Evolutionary conservation across 2,113 vertebrate genomes (phyloP), one percentile per base, ranked within the genome.

Genomic region (Indicator indicator): DNA sequence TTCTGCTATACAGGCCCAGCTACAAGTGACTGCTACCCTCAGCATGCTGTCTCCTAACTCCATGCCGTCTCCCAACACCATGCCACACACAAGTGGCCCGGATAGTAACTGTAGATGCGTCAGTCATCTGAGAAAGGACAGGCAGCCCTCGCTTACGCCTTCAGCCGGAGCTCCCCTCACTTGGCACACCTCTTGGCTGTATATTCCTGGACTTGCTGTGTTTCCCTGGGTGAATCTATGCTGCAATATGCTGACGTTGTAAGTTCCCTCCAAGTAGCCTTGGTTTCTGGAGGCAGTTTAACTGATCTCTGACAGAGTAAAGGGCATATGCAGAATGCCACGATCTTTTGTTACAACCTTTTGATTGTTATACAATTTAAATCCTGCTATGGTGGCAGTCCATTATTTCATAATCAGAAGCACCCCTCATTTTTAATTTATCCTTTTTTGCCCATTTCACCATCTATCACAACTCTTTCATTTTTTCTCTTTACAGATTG

Each of bases 41-140:
- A 1, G 2, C 2, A 0, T 8, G 23, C 30, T 28, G 58, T 2
- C 12, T 5, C 26, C 16, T 14, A 16, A 5, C 46, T 7, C 12
- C 54, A 9, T 14, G 1, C 2, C 8, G 58, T 2, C 12, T 5
- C 26, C 16, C 42, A 16, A 5, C 46, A 8, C 12, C 54, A 9
- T 14, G 1, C 2, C 8, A 21, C 36, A 5, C 16, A 5, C 3
- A 52, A 26, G 36, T 5, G 28, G 14, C 50, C 60, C 26, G 40
- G 11, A 2, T 20, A 9, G 1, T 16, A 18, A 11, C 27, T 27
- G 12, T 52, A 52, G 23, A 0, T 12, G 4, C 52, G 1, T 40
- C 30, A 32, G 16, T 13, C 75, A 38, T 11, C 16, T 0, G 6
- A 21, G n/a, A 9, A 46, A 56, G 18, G n/a, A 14, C 1, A 26